These are phyloP conservation scores for Hedya salicella DNA, from an alignment of 2,888 invertebrate genomes.

Conservation along the genomic window DNA sequence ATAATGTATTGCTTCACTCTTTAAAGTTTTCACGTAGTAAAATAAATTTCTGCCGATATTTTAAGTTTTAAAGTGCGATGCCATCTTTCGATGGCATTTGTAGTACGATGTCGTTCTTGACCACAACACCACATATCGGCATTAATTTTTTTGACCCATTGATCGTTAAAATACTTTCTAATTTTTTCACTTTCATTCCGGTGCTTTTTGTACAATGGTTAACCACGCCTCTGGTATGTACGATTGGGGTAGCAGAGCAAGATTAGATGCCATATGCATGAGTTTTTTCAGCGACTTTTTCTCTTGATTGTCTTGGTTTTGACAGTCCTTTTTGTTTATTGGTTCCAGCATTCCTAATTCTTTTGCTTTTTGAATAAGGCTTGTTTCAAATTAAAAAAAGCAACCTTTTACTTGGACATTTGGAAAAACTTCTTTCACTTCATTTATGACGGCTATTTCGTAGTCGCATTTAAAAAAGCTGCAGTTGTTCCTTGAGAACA, in stretches of 20 bases:
- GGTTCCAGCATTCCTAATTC: slow-evolving; percentile 6
- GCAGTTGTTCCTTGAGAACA: not conserved
- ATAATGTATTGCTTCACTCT: slow-evolving; percentile 7
- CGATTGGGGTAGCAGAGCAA: not conserved
- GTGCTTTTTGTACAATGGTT: not conserved
- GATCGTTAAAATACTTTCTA: not conserved
- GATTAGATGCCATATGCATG: not conserved
- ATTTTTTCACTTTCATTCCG: not conserved
- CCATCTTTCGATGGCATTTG: slow-evolving; percentile 21
- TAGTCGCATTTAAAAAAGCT: slow-evolving; percentile 4
- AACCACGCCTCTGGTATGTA: slow-evolving; percentile 6
- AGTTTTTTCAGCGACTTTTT: not conserved
- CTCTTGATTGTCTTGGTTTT: not conserved
- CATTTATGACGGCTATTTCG: not conserved
- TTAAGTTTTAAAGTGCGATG: slow-evolving; percentile 8
- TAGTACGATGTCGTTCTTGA: slow-evolving; percentile 21
- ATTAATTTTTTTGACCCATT: not conserved
- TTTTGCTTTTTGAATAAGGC: not conserved
- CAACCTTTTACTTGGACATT: slow-evolving; percentile 6
- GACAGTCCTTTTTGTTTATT: not conserved
- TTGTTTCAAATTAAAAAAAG: slow-evolving; percentile 1
- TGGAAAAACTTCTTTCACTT: not conserved
- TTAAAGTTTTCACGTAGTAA: slow-evolving; percentile 3
- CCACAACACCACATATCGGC: slow-evolving; percentile 27
- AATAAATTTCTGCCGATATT: too few species aligned